Evolutionary conservation across 2,113 vertebrate species (phyloP).

Genomic region (Perca schrenkii): DNA sequence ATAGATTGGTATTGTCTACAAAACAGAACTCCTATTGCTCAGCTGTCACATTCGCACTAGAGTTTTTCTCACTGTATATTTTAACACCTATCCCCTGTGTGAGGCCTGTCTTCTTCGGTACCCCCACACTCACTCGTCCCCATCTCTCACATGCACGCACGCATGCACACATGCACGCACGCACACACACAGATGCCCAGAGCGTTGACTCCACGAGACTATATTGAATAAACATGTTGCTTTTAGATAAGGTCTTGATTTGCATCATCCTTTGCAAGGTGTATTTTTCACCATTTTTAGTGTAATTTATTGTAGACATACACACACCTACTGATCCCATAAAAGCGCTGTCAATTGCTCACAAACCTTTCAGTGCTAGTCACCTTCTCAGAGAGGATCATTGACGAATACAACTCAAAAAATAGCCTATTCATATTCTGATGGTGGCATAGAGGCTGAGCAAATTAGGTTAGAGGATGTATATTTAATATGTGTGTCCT

Average conservation of each 20-base stretch:
- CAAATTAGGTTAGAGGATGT: constrained; percentile 15
- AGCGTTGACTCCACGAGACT: constrained; percentile 32
- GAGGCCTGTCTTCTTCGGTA: constrained; percentile 61
- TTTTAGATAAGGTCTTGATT: constrained; percentile 57
- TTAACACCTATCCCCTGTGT: constrained; percentile 80
- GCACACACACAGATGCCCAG: constrained; percentile 15
- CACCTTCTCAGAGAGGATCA: constrained; percentile 37
- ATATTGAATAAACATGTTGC: constrained; percentile 70
- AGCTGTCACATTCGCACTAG: constrained; percentile 76
- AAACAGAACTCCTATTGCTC: constrained; percentile 63
- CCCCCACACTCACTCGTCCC: constrained; percentile 54
- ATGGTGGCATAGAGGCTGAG: constrained; percentile 7
- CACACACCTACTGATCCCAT: constrained; percentile 68
- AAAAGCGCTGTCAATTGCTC: constrained; percentile 66
- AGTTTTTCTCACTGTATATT: constrained; percentile 85
- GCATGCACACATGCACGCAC: constrained; percentile 27
- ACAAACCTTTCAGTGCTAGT: constrained; percentile 42
- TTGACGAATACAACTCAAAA: constrained; percentile 26
- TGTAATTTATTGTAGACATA: constrained; percentile 58
- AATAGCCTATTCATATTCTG: constrained; percentile 36
- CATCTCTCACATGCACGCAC: not conserved
- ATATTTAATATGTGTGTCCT: constrained; percentile 6
- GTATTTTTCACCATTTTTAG: constrained; percentile 64
- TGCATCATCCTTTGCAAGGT: constrained; percentile 59
- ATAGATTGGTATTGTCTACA: constrained; percentile 71